Evolutionary conservation across 2,888 invertebrate species (phyloP).

Genomic region (Aphodius sticticus): DNA sequence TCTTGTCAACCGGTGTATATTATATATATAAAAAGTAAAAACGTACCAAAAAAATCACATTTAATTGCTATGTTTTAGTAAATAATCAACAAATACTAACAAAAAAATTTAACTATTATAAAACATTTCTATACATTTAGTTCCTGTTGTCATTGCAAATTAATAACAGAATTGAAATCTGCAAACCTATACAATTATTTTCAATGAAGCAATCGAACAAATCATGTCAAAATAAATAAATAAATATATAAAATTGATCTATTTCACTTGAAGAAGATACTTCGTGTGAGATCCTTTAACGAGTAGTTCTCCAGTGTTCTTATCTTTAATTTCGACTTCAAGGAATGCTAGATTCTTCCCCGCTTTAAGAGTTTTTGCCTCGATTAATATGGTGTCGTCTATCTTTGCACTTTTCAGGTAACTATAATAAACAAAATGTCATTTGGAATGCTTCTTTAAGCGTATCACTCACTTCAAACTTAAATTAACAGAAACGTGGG

Average conservation of each 20-base stretch:
- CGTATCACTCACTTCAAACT: slow-evolving; percentile 72
- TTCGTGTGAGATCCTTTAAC: slow-evolving; percentile 89
- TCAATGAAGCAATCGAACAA: neutral
- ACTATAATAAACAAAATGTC: slow-evolving; percentile 63
- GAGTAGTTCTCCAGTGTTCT: slow-evolving; percentile 74
- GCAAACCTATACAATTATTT: neutral
- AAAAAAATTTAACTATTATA: neutral
- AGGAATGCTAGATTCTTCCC: slow-evolving; percentile 86
- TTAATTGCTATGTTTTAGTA: neutral
- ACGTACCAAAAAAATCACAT: neutral
- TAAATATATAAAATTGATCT: neutral
- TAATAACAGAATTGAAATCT: neutral
- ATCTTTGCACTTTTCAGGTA: slow-evolving; percentile 78
- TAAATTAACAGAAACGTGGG: slow-evolving; percentile 81
- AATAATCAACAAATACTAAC: neutral
- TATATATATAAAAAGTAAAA: neutral
- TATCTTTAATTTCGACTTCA: slow-evolving; percentile 80
- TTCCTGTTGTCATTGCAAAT: no score
- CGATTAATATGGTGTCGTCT: slow-evolving; percentile 82
- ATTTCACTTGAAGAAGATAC: slow-evolving; percentile 52
- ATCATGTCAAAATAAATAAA: neutral
- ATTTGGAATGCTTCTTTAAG: neutral
- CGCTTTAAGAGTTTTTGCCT: slow-evolving; percentile 77
- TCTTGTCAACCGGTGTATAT: no score
- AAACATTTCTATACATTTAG: neutral